These are phyloP conservation scores for Corythaeola cristata DNA, from an alignment of 2,113 vertebrate species.

Conservation along the genomic window DNA sequence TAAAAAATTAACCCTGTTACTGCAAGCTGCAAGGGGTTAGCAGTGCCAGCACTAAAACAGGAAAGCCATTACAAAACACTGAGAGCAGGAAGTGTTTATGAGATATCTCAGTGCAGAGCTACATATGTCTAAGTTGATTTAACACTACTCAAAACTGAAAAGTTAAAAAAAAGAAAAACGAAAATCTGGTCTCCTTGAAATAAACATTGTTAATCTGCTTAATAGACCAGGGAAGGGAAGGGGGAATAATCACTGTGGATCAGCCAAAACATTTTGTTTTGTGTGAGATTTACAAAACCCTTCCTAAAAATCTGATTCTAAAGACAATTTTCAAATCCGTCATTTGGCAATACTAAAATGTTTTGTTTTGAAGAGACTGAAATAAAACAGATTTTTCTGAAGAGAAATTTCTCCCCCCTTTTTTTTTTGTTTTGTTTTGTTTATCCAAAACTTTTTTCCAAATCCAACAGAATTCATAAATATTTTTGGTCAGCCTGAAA, in stretches of 20 bases:
- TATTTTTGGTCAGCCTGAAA: not conserved
- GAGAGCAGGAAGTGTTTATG: not conserved
- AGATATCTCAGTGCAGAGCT: not conserved
- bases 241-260: not conserved
- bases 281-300: not conserved
- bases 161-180: not conserved
- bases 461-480: not conserved
- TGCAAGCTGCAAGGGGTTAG: not conserved
- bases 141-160: not conserved
- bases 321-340: not conserved
- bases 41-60: not conserved
- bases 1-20: conserved; percentile 26
- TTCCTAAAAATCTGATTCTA: not conserved
- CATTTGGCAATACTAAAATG: not conserved
- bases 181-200: not conserved
- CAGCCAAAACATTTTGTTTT: not conserved
- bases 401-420: not conserved
- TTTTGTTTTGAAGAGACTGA: not conserved
- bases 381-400: not conserved
- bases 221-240: not conserved
- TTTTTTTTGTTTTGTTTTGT: not conserved
- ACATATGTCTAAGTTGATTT: not conserved
- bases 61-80: not conserved
- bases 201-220: not conserved
- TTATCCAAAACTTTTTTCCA: not conserved